Evolutionary conservation across 2,888 invertebrate genomes (phyloP), one percentile per base, ranked within the genome.

Genomic region (Zaprionus bogoriensis): DNA sequence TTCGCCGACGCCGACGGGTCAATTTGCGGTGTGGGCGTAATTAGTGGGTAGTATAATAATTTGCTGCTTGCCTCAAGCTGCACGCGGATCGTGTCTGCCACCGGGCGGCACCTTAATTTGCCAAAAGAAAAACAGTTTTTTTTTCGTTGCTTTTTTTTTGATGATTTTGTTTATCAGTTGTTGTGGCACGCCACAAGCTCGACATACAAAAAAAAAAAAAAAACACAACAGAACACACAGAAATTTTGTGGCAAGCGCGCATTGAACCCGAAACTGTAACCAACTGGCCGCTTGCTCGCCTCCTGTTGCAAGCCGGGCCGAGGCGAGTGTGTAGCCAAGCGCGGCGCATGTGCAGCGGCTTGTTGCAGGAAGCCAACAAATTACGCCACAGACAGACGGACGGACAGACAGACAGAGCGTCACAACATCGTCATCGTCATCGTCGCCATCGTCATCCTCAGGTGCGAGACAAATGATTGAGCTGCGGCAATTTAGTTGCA

Each of bases 361-460:
- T 81, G 80, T 85, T 85, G 80, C 80, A 85, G 82, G 78, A 80
- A 83, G 84, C 85, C 73, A 82, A 82, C 85, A 81, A 81, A 85
- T 81, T 81, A 79, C 74, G 60, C 62, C 55, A 76, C 81, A 77
- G 46, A 65, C 61, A 51, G 39, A 39, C 39, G 10, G 2, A 39
- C 5, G n/a, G n/a, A 20, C 19, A 19, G 20, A 39, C 19, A 39
- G 45, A 27, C 14, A 41, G 30, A 42, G 32, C 45, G 32, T 48
- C 7, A 22, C 4, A 44, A 36, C 55, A 46, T 20, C 45, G 46
- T 20, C 25, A 47, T 54, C 9, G 27, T 41, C 57, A 60, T 41
- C 51, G 19, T 46, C 23, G 9, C 28, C 50, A 25, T 32, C 20
- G 22, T 38, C 36, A 45, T 66, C 62, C 58, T 74, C 73, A 74